These are phyloP conservation scores for Ptychoptera albimana DNA, from an alignment of 2,888 invertebrate genomes.

Conservation along the genomic window DNA sequence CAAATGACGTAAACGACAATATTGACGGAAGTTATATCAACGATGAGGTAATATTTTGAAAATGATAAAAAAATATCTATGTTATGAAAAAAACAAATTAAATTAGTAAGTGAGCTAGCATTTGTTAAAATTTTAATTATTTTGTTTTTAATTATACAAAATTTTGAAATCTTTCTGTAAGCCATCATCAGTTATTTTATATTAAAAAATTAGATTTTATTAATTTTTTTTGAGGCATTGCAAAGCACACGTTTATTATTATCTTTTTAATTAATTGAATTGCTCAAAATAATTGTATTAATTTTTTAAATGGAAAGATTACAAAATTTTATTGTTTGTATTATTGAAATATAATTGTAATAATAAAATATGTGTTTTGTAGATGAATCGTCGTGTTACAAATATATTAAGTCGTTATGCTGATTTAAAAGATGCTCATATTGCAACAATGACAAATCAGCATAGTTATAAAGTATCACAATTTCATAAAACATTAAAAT, in stretches of 20 bases:
- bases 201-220: neutral
- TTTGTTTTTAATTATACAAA: no score
- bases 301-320: neutral
- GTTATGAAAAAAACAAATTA: no score
- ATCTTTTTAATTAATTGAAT: neutral
- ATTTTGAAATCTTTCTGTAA: no score
- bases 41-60: no score
- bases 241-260: neutral
- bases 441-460: conserved; percentile 67
- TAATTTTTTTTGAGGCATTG: no score
- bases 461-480: conserved; percentile 86
- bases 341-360: neutral
- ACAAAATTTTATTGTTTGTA: neutral
- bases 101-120: no score
- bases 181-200: no score
- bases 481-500: conserved; percentile 88
- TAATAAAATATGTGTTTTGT: conserved; percentile 25
- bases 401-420: conserved; percentile 59
- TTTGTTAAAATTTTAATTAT: no score
- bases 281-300: neutral
- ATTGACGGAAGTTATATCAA: no score
- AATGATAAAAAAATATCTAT: no score
- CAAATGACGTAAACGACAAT: conserved; percentile 43
- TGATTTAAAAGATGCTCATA: conserved; percentile 83
- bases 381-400: conserved; percentile 35